Percentiles rank a stretch among this genome's conserved stretches.
Conservation (phyloP, 2,888 invertebrate species). For the Capitulum mitella region DNA sequence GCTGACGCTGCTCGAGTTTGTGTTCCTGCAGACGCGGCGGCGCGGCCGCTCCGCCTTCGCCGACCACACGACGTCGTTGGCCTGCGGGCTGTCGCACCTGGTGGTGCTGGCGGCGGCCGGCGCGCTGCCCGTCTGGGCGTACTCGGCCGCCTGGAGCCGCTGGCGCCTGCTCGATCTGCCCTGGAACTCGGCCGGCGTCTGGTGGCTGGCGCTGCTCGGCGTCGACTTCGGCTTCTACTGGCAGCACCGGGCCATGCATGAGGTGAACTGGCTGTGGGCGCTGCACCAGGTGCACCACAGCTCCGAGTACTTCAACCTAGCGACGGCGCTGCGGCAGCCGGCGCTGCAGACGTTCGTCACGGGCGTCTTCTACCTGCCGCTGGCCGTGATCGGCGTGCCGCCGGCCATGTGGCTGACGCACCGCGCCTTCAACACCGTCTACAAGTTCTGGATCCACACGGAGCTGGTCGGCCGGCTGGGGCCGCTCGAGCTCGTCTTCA, state of each 20-base stretch:
- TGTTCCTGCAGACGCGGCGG: not conserved
- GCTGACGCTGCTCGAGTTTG: not conserved
- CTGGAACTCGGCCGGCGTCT: slow-evolving; percentile 26
- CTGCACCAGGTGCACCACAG: slow-evolving; percentile 87
- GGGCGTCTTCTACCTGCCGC: slow-evolving; percentile 42
- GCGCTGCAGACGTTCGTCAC: slow-evolving; percentile 51
- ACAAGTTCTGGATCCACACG: slow-evolving; percentile 92
- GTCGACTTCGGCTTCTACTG: slow-evolving; percentile 41
- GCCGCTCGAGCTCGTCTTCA: slow-evolving; percentile 75
- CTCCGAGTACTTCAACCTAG: slow-evolving; percentile 80
- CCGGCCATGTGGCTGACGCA: slow-evolving; percentile 74
- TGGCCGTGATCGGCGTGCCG: slow-evolving; percentile 62
- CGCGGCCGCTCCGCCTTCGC: not conserved
- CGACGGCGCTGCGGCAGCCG: slow-evolving; percentile 73
- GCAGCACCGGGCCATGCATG: slow-evolving; percentile 42
- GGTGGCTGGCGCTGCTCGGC: slow-evolving; percentile 57
- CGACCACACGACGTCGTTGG: not conserved
- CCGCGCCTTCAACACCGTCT: slow-evolving; percentile 78
- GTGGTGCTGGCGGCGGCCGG: not conserved
- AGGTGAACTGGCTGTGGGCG: slow-evolving; percentile 77
- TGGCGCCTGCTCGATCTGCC: slow-evolving; percentile 25
- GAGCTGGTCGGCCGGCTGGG: slow-evolving; percentile 70
- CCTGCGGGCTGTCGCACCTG: not conserved
- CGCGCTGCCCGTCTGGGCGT: not conserved
- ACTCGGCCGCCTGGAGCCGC: slow-evolving; percentile 27